Evolutionary conservation across 2,888 invertebrate genomes (phyloP).

Genomic region (Hirtodrosophila cameraria): DNA sequence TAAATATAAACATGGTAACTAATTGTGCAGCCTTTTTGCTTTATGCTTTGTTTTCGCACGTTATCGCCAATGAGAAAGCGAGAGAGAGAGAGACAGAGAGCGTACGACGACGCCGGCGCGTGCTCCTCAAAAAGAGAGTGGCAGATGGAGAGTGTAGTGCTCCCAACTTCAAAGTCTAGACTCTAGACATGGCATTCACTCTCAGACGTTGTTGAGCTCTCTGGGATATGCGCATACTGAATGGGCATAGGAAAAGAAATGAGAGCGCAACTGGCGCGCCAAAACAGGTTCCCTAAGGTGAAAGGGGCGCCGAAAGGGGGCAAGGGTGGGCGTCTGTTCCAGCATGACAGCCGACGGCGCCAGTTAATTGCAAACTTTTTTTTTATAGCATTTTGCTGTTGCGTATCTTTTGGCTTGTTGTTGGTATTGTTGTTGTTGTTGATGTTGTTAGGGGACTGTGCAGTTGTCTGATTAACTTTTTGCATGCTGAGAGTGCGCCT

Average conservation of each 20-base stretch:
- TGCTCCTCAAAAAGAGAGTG: constrained; percentile 21
- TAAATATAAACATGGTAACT: constrained; percentile 50
- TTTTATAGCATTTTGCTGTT: constrained; percentile 52
- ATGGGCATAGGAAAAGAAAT: constrained; percentile 26
- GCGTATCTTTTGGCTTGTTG: constrained; percentile 42
- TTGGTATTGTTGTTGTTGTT: constrained; percentile 26
- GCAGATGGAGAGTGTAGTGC: constrained; percentile 19
- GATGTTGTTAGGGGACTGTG: constrained; percentile 42
- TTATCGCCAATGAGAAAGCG: constrained; percentile 41
- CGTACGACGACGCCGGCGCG: constrained; percentile 37
- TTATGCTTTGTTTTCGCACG: constrained; percentile 56
- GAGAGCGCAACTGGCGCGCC: constrained; percentile 64
- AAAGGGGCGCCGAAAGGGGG: constrained; percentile 20
- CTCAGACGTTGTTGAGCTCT: neutral
- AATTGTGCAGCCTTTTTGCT: constrained; percentile 47
- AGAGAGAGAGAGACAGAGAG: too few relatives aligned
- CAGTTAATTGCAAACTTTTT: constrained; percentile 77
- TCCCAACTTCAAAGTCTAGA: constrained; percentile 25
- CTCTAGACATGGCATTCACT: constrained; percentile 24
- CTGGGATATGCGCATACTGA: constrained; percentile 59
- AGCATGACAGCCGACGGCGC: constrained; percentile 75
- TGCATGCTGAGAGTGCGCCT: constrained; percentile 65
- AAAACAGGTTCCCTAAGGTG: constrained; percentile 72
- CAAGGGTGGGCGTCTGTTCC: constrained; percentile 56
- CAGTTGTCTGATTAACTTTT: constrained; percentile 73